These are phyloP conservation scores for Apodemus sylvaticus DNA, from an alignment of 2,113 vertebrate species.

Conservation along the genomic window DNA sequence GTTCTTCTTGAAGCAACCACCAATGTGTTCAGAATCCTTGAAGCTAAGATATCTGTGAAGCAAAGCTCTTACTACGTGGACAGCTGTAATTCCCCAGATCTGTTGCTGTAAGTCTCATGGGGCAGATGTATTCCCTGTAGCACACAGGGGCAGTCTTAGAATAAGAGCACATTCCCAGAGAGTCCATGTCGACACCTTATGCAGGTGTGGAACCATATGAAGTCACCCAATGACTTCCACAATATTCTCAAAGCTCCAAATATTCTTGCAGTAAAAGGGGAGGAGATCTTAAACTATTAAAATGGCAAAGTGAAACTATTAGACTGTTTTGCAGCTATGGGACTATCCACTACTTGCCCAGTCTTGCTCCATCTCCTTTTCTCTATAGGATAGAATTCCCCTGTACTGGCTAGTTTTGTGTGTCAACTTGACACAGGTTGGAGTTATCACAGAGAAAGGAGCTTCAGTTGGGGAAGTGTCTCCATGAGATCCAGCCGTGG, in stretches of 20 bases:
- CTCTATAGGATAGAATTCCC: background rate
- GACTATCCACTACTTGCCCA: background rate
- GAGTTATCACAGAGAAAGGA: too few relatives aligned
- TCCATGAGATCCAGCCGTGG: too few relatives aligned
- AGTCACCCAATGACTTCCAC: background rate
- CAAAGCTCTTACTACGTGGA: background rate
- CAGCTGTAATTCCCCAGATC: background rate
- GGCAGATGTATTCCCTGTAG: background rate
- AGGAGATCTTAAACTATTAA: background rate
- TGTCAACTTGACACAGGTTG: too few relatives aligned
- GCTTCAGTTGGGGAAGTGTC: too few relatives aligned
- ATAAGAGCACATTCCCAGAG: background rate
- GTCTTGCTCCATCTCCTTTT: background rate
- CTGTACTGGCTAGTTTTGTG: too few relatives aligned
- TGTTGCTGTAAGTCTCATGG: background rate
- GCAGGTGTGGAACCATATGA: background rate
- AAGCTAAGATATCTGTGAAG: background rate
- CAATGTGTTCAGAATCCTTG: background rate
- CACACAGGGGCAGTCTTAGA: background rate
- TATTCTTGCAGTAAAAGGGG: background rate
- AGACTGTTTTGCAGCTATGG: background rate
- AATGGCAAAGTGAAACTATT: background rate
- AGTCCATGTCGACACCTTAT: background rate
- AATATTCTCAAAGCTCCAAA: background rate
- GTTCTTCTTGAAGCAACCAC: background rate